Percentiles rank a stretch among this genome's conserved stretches.
phyloP scores from a whole-genome alignment of 2,113 vertebrate species.

The Ciconia boyciana region DNA sequence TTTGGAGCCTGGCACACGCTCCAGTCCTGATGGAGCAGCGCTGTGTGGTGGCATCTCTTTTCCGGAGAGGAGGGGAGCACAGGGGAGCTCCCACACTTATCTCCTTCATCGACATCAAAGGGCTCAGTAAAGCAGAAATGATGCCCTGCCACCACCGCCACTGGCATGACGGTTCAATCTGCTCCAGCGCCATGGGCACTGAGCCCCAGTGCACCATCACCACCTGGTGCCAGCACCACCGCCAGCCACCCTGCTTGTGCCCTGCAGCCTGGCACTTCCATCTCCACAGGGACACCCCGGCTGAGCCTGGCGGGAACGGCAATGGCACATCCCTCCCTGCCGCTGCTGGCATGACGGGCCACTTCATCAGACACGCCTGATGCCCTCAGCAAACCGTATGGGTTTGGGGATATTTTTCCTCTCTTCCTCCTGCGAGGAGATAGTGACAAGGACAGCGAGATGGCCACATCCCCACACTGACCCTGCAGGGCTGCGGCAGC shows the following conservation, averaged over 20 bases:
- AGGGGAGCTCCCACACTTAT: not conserved
- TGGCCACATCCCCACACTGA: not conserved
- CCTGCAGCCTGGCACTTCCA: not conserved
- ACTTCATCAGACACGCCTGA: not conserved
- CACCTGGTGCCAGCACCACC: not conserved
- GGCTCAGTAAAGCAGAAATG: not conserved
- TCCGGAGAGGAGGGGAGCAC: rapidly evolving
- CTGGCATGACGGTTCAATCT: not conserved
- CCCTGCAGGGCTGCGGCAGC: rapidly evolving
- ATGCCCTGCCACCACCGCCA: not conserved
- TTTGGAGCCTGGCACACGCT: not conserved
- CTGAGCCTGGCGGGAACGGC: rapidly evolving
- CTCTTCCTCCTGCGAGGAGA: not conserved
- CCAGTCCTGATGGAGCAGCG: rapidly evolving
- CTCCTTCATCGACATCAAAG: not conserved
- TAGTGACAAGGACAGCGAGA: not conserved
- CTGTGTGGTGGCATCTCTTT: not conserved
- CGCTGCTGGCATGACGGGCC: not conserved
- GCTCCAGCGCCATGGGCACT: rapidly evolving
- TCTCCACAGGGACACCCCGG: no score
- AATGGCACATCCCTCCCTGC: not conserved
- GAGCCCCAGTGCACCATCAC: not conserved
- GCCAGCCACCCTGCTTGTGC: not conserved
- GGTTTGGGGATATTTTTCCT: not conserved
- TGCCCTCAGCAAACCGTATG: not conserved